phyloP scores from a whole-genome alignment of 2,888 invertebrate species.

The Nineta flava region DNA sequence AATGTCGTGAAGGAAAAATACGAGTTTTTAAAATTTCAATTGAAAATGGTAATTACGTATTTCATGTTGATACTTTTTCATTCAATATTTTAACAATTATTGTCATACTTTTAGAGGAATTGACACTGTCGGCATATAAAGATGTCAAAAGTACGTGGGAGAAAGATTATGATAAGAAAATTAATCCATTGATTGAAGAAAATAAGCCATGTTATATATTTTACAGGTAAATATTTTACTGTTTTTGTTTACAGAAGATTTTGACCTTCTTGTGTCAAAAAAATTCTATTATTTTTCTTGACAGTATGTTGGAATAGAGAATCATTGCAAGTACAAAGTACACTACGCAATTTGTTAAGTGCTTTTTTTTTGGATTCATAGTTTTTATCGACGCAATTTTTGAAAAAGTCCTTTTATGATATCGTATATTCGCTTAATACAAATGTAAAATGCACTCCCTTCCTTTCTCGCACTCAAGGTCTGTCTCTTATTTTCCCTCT shows the following conservation, averaged over 20 bases:
- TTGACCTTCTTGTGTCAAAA: background rate
- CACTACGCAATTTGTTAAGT: too few relatives aligned
- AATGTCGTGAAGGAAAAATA: conserved; percentile 65
- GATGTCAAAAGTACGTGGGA: conserved; percentile 66
- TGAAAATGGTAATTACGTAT: conserved; percentile 51
- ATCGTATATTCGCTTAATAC: too few relatives aligned
- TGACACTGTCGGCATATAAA: conserved; percentile 46
- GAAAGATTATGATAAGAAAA: conserved; percentile 64
- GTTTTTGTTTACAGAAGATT: too few relatives aligned
- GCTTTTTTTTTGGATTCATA: too few relatives aligned
- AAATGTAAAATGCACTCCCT: too few relatives aligned
- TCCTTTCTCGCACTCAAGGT: too few relatives aligned
- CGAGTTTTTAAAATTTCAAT: conserved; percentile 72
- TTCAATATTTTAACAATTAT: conserved; percentile 8
- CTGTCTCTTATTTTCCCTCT: too few relatives aligned
- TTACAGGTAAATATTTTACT: conserved; percentile 40
- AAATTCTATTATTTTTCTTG: too few relatives aligned
- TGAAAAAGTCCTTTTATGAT: too few relatives aligned
- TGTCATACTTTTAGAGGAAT: conserved; percentile 44
- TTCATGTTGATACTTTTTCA: conserved; percentile 2
- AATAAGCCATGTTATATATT: conserved; percentile 84
- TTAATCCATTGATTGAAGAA: conserved; percentile 53
- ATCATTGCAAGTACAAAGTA: too few relatives aligned
- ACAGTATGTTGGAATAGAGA: too few relatives aligned
- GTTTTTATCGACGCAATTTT: too few relatives aligned